Percentiles rank a stretch among this genome's conserved stretches.
phyloP scores from a whole-genome alignment of 2,113 vertebrate species.

The Lophius piscatorius region DNA sequence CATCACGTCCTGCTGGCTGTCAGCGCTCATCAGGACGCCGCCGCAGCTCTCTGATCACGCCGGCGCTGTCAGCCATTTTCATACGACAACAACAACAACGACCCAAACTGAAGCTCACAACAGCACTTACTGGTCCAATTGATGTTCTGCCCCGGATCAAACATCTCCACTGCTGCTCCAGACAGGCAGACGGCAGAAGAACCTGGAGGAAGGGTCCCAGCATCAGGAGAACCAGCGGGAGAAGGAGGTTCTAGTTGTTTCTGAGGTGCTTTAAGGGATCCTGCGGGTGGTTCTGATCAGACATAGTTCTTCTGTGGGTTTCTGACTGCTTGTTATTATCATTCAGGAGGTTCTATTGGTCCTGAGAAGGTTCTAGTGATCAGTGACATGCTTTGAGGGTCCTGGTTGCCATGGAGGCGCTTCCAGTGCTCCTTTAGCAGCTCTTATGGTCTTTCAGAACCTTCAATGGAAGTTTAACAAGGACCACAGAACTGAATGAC shows the following conservation, averaged over 20 bases:
- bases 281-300: neutral
- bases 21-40: slow-evolving; percentile 23
- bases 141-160: slow-evolving; percentile 2
- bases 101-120: slow-evolving; percentile 1
- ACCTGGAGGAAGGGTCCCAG: no score
- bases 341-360: neutral
- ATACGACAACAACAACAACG: slow-evolving; percentile 13
- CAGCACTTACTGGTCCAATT: slow-evolving; percentile 6
- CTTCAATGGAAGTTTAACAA: no score
- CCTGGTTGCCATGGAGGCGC: no score
- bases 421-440: no score
- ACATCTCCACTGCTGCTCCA: no score
- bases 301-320: neutral
- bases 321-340: neutral
- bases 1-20: slow-evolving; percentile 46
- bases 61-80: slow-evolving; percentile 7
- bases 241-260: no score
- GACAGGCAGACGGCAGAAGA: no score
- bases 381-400: no score
- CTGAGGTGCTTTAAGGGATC: neutral
- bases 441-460: no score
- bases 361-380: no score
- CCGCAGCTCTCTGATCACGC: slow-evolving; percentile 14
- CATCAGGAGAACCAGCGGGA: neutral
- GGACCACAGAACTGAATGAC: no score